Base-by-base conservation (phyloP, 2,113 vertebrate species). In the Sialia sialis region DNA sequence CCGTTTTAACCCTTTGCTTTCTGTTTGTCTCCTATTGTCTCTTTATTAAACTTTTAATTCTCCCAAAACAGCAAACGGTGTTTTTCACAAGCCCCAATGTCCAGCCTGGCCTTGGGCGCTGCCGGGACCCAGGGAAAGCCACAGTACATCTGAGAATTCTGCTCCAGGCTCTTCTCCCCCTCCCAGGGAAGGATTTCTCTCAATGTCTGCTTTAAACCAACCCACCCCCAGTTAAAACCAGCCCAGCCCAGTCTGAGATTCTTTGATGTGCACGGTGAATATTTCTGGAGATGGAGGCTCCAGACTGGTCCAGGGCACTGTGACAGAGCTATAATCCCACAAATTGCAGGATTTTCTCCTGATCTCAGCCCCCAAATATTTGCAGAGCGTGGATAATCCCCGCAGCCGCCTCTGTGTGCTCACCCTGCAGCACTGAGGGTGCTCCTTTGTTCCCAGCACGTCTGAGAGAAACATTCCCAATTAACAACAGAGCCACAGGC, bases 371-470 rank as follows among this genome's bases (percentile, higher is more conserved):
- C 41, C 58, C 43, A 34, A 70, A 29, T 8, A 1, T 36, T n/a
- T 66, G 54, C 2, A 58, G 84, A 89, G 60, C 41, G 4, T 1
- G 7, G 69, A 23, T 10, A 43, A 46, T 54, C 55, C 10, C 39
- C 49, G 5, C 10, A 1, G 21, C 11, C 23, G 17, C 54, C 54
- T 79, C 8, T n/a, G 62, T 26, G 10, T 16, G 25, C 18, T 4
- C 17, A 3, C 1, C 22, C 38, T 8, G 6, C 3, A 0, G 20
- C 2, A 1, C 66, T 36, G 80, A 15, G 26, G 60, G 4, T 2
- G 8, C 9, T 23, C 18, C 52, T 34, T 46, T 73, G 11, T 2
- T 39, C 10, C 0, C 3, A 20, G 14, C 8, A 9, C 21, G 9
- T 5, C 30, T 3, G n/a, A 73, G 55, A n/a, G 25, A 32, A 75